Percentiles rank a stretch among this genome's conserved stretches.
These are phyloP conservation scores for Theodoxus fluviatilis DNA, from an alignment of 2,888 invertebrate genomes.

Conservation along the genomic window DNA sequence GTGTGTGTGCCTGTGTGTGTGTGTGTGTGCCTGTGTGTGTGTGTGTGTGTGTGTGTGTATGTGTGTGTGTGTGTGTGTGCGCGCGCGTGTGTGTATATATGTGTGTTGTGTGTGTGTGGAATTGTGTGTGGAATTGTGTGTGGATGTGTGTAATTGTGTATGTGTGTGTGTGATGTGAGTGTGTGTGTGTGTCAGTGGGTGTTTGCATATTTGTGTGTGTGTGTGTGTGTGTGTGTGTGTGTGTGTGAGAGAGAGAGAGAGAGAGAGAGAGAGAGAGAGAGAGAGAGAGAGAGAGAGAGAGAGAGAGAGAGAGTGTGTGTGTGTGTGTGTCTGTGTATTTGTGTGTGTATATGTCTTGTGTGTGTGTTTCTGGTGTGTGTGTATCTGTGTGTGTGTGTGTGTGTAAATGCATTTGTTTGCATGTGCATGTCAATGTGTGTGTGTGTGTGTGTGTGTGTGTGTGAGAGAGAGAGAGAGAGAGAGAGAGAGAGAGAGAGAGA, in stretches of 20 bases:
- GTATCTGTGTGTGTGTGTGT: conserved; percentile 1
- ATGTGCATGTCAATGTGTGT: conserved; percentile 1
- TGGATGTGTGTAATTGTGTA: too few species aligned
- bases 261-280: background rate
- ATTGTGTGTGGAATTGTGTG: background rate
- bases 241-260: background rate
- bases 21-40: too few species aligned
- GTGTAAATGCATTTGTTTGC: background rate
- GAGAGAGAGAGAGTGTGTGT: background rate
- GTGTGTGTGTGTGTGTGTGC: background rate
- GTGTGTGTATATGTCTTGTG: background rate
- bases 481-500: background rate
- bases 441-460: background rate
- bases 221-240: background rate
- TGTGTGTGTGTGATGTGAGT: background rate
- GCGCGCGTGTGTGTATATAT: background rate
- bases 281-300: background rate
- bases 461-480: background rate
- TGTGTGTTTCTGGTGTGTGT: background rate
- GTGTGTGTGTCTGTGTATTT: background rate
- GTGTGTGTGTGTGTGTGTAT: conserved; percentile 11
- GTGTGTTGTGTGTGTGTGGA: background rate
- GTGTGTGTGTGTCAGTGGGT: background rate
- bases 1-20: background rate
- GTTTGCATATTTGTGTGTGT: background rate